Percentiles rank a stretch among this genome's conserved stretches.
Evolutionary conservation across 1,140 invertebrate genomes (phyloP).

Genomic region (Atta texana): DNA sequence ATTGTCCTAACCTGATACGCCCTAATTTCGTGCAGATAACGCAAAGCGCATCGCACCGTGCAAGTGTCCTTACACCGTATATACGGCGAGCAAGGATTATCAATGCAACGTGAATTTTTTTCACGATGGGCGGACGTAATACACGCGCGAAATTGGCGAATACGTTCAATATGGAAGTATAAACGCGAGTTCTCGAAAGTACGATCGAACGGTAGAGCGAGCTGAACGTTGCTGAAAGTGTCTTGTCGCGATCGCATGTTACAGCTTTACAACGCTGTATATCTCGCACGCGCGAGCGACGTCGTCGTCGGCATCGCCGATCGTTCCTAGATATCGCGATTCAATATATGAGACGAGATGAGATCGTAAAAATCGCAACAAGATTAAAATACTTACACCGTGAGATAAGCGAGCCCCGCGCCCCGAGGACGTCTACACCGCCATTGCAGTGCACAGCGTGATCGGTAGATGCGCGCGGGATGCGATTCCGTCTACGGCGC

Average conservation of each 20-base stretch:
- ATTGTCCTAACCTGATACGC: constrained; percentile 72
- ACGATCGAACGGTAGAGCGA: constrained; percentile 35
- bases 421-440: constrained; percentile 65
- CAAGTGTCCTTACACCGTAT: neutral
- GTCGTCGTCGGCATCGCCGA: neutral
- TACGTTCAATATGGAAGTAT: constrained; percentile 71
- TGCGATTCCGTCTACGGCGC: constrained; percentile 65
- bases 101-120: neutral
- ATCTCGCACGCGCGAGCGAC: constrained; percentile 42
- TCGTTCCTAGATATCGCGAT: neutral
- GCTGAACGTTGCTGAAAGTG: no score
- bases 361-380: neutral
- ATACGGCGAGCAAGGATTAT: constrained; percentile 18
- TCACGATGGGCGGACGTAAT: neutral
- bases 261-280: constrained; percentile 17
- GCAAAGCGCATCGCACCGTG: constrained; percentile 25
- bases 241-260: constrained; percentile 1
- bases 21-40: constrained; percentile 22
- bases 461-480: constrained; percentile 72
- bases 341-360: neutral
- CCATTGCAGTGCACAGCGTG: constrained; percentile 78
- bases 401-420: constrained; percentile 62
- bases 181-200: constrained; percentile 69
- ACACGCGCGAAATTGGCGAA: constrained; percentile 24
- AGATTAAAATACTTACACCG: constrained; percentile 62